phyloP scores from a whole-genome alignment of 2,113 vertebrate genomes.

The Pachycephala philippinensis region DNA sequence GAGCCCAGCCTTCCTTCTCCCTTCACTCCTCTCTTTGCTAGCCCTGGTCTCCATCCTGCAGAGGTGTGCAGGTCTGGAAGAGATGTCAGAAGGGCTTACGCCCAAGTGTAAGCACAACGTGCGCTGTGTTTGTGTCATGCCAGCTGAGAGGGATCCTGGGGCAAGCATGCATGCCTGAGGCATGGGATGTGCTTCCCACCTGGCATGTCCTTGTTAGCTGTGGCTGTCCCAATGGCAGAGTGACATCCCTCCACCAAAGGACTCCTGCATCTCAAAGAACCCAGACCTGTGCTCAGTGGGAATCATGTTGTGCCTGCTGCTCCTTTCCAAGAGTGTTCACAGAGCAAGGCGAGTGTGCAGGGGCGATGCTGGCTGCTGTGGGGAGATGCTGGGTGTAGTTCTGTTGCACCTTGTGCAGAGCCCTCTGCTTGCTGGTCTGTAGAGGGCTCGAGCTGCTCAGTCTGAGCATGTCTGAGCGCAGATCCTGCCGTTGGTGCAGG shows the following conservation, averaged over 20 bases:
- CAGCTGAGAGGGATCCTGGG: background rate
- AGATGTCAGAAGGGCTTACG: background rate
- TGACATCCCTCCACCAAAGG: accelerated
- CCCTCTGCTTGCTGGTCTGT: background rate
- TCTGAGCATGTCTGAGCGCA: accelerated
- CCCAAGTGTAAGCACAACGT: accelerated
- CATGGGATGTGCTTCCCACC: accelerated
- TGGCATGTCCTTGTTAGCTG: background rate
- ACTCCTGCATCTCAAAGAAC: accelerated
- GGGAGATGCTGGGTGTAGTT: background rate
- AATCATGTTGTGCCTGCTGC: background rate
- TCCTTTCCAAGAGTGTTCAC: accelerated
- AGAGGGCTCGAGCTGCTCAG: background rate
- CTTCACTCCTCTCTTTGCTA: no score
- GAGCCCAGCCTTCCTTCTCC: background rate
- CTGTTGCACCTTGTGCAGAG: background rate
- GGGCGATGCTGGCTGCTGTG: accelerated
- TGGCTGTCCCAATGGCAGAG: background rate
- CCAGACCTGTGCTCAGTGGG: no score
- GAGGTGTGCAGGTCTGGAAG: background rate
- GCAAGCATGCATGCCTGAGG: accelerated
- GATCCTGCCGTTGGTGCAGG: accelerated
- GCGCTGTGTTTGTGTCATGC: accelerated
- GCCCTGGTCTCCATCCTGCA: background rate
- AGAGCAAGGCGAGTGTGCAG: accelerated